These are phyloP conservation scores for Erebia ligea DNA, from an alignment of 2,888 invertebrate species.

Conservation along the genomic window DNA sequence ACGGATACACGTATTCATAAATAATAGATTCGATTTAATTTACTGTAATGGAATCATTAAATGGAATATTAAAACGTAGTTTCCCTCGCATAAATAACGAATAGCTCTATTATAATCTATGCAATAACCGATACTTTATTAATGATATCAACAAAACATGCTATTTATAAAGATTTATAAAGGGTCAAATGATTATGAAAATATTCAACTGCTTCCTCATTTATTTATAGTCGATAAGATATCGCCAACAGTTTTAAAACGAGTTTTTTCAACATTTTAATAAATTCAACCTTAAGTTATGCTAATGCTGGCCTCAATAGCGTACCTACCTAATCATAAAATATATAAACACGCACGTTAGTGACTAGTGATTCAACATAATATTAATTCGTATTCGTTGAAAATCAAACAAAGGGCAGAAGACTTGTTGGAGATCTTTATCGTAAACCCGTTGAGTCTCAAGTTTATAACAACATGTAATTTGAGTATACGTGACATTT, in stretches of 20 bases:
- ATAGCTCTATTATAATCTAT: neutral
- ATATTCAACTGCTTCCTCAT: conserved; percentile 2
- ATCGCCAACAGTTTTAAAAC: conserved; percentile 11
- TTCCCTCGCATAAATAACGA: neutral
- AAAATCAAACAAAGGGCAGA: conserved; percentile 21
- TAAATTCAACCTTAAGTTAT: conserved; percentile 38
- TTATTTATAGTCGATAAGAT: conserved; percentile 7
- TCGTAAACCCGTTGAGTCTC: conserved; percentile 13
- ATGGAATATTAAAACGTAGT: neutral
- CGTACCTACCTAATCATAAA: conserved; percentile 33
- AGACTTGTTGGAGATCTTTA: conserved; percentile 17
- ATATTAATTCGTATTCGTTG: conserved; percentile 8
- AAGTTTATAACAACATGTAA: conserved; percentile 16
- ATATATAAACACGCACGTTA: conserved; percentile 33
- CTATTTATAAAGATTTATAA: neutral
- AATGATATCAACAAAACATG: conserved; percentile 1
- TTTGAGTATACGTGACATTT: conserved; percentile 11
- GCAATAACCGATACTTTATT: neutral
- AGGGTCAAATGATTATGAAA: conserved; percentile 2
- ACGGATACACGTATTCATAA: neutral
- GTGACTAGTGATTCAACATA: conserved; percentile 17
- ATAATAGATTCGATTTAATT: neutral
- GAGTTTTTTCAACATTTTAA: conserved; percentile 5
- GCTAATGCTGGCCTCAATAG: conserved; percentile 42
- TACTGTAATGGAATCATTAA: neutral